phyloP scores from a whole-genome alignment of 2,888 invertebrate genomes.

The Ophonus ardosiacus region DNA sequence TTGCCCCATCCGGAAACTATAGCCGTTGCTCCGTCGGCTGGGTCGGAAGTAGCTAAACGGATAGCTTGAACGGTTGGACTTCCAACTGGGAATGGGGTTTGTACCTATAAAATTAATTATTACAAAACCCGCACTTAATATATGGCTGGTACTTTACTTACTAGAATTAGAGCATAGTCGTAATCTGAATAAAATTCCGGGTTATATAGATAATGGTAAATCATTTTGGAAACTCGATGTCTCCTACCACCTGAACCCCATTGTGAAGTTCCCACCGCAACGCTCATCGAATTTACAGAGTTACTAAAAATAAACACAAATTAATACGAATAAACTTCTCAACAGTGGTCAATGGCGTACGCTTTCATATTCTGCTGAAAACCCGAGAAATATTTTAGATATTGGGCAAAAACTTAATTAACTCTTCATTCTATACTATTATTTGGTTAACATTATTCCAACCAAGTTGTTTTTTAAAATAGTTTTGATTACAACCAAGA shows the following conservation, averaged over 20 bases:
- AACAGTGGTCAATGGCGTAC: too few relatives aligned
- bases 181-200: not conserved
- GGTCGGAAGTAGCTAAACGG: not conserved
- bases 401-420: too few relatives aligned
- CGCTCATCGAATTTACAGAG: not conserved
- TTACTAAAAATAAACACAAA: not conserved
- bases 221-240: not conserved
- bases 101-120: not conserved
- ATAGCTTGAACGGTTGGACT: not conserved
- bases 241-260: not conserved
- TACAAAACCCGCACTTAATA: not conserved
- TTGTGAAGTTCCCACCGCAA: not conserved
- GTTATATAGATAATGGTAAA: not conserved
- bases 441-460: too few relatives aligned
- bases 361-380: too few relatives aligned
- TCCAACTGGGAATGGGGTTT: not conserved
- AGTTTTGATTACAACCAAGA: too few relatives aligned
- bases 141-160: not conserved
- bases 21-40: not conserved
- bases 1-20: conserved; percentile 18
- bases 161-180: conserved; percentile 10
- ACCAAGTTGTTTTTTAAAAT: too few relatives aligned
- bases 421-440: too few relatives aligned
- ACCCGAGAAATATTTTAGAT: too few relatives aligned
- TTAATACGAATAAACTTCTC: not conserved